Evolutionary conservation across 2,888 invertebrate species (phyloP).

Genomic region (Petrolisthes manimaculis): DNA sequence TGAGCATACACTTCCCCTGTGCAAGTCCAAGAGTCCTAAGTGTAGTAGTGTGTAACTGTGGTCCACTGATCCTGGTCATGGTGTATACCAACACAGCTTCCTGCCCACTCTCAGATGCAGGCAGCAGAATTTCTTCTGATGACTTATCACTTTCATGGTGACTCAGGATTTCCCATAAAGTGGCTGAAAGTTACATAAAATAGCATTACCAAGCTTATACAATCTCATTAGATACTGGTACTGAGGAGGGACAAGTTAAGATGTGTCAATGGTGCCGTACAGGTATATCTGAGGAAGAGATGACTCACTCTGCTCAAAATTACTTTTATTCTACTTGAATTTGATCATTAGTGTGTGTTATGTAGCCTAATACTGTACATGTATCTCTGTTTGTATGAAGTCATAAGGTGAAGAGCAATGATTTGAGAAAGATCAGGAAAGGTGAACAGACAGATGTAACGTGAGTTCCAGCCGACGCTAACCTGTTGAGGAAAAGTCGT

Average conservation of each 20-base stretch:
- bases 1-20: conserved; percentile 56
- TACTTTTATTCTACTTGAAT: too few species aligned
- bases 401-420: background rate
- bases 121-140: conserved; percentile 17
- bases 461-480: background rate
- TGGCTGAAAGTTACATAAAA: conserved; percentile 26
- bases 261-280: too few species aligned
- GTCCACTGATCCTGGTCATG: conserved; percentile 50
- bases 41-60: conserved; percentile 41
- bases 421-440: background rate
- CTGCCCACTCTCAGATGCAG: conserved; percentile 5
- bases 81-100: conserved; percentile 59
- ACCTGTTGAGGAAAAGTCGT: conserved; percentile 49
- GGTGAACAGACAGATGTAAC: too few species aligned
- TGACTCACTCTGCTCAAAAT: too few species aligned
- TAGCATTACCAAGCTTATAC: background rate
- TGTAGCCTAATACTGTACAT: too few species aligned
- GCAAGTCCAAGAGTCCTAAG: conserved; percentile 49
- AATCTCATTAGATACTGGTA: background rate
- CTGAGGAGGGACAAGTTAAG: background rate
- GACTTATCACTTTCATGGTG: conserved; percentile 46
- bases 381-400: too few species aligned
- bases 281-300: too few species aligned
- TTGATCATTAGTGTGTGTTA: too few species aligned
- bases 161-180: conserved; percentile 56